phyloP scores from a whole-genome alignment of 2,113 vertebrate genomes.

The Boulengeromyrus knoepffleri region DNA sequence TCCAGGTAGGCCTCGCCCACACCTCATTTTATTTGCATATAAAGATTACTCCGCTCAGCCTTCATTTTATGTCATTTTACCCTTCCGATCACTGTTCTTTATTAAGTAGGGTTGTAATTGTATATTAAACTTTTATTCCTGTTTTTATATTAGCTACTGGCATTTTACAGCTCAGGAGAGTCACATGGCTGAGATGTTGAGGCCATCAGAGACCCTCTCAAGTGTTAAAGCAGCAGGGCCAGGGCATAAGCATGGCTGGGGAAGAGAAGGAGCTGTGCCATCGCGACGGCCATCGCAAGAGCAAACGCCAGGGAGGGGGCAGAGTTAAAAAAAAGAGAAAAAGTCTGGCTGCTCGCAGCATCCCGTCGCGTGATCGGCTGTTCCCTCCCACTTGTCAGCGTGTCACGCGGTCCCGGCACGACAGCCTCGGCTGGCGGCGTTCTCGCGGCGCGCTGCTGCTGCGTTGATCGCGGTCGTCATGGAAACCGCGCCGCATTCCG shows the following conservation, averaged over 20 bases:
- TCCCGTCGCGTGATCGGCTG: neutral
- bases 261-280: neutral
- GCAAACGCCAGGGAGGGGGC: neutral
- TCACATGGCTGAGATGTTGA: neutral
- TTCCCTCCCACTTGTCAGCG: neutral
- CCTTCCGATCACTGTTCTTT: neutral
- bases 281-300: neutral
- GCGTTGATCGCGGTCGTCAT: neutral
- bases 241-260: neutral
- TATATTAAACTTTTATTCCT: neutral
- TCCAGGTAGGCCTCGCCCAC: neutral
- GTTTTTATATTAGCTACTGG: neutral
- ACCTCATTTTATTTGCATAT: neutral
- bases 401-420: neutral
- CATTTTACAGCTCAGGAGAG: neutral
- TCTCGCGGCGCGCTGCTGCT: neutral
- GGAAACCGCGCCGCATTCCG: neutral
- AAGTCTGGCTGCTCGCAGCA: neutral
- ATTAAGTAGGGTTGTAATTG: neutral
- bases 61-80: neutral
- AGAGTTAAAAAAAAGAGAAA: neutral
- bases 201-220: neutral
- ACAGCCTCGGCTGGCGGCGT: neutral
- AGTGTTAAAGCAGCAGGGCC: neutral
- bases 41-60: neutral